Percentiles rank a stretch among this genome's conserved stretches.
Evolutionary conservation across 30 jellyfish, hydroid and myxozoan species (phyloP).

Genomic region (Turritopsis rubra): DNA sequence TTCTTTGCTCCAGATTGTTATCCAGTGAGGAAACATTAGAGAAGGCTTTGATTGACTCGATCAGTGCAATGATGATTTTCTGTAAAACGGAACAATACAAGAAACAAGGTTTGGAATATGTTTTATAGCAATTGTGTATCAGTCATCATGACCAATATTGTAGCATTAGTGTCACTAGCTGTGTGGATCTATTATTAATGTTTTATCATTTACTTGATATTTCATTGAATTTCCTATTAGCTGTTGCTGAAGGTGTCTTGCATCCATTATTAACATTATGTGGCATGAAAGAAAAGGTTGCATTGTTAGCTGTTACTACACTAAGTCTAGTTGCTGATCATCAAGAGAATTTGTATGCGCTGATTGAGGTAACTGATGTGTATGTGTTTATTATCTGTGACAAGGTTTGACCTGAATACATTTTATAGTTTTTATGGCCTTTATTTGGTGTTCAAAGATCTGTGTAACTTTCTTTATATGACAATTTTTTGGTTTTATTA

Average conservation of each 20-base stretch:
- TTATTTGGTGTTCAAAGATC: no score
- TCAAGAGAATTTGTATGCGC: conserved; percentile 62
- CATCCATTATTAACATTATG: conserved; percentile 60
- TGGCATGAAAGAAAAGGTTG: conserved; percentile 73
- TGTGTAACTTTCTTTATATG: no score
- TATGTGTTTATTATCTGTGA: no score
- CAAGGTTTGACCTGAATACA: no score
- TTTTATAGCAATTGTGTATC: no score
- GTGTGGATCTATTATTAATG: neutral
- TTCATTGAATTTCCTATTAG: conserved; percentile 23
- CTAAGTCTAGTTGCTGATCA: conserved; percentile 70
- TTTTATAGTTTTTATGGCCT: no score
- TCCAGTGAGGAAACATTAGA: conserved; percentile 71
- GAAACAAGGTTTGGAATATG: conserved; percentile 59
- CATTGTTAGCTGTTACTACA: conserved; percentile 68
- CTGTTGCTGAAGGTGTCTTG: conserved; percentile 74
- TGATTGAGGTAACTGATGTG: conserved; percentile 73
- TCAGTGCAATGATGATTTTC: conserved; percentile 75
- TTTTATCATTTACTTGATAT: neutral
- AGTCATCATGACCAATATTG: no score
- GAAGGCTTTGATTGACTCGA: conserved; percentile 48
- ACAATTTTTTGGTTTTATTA: no score
- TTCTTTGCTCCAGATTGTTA: conserved; percentile 38
- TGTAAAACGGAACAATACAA: conserved; percentile 51
- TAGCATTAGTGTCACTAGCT: no score